Evolutionary conservation across 2,888 invertebrate species (phyloP), one percentile per base, ranked within the genome.

Genomic region (Drosophila melanosoma): DNA sequence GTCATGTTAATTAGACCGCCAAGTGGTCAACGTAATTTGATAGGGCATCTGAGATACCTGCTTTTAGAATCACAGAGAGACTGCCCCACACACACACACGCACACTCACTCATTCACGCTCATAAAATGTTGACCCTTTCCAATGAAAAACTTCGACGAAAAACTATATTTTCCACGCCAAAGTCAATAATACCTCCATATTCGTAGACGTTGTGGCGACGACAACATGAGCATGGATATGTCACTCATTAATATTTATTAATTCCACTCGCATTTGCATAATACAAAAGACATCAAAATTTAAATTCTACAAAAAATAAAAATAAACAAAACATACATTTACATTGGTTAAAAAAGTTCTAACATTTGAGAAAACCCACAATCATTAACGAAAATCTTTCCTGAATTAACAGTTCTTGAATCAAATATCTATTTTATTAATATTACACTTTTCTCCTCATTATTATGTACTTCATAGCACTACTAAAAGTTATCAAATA

Each of bases 1-100:
- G 91, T 91, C 85, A 91, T 91, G 91, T 90, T 91, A 91, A 91
- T 91, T 88, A 88, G 84, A 82, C 91, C 91, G 91, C 91, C 81
- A 74, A 79, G 80, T 79, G 74, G 74, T 74, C 71, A 78, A 83
- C 77, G 90, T 87, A 91, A 91, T 84, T 84, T 76, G 91, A 91
- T 91, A 89, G 77, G 67, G 79, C 87, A 89, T 90, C 91, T 90
- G 72, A 91, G 82, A 81, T 81, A 83, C 81, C 79, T 82, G 69
- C 77, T 74, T 79, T 74, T 66, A 62, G 75, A 70, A 71, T 73
- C 68, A 48, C 33, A 26, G 17, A 49, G 45, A 49, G 45, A 45
- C 15, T 23, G 45, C 45, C 45, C 45, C 23, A 45, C 45, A 45
- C 45, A 15, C 45, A 45, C 15, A 20, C 36, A 20, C 45, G 29